Evolutionary conservation across 1,140 invertebrate genomes (phyloP).

Genomic region (Ceratina australensis): DNA sequence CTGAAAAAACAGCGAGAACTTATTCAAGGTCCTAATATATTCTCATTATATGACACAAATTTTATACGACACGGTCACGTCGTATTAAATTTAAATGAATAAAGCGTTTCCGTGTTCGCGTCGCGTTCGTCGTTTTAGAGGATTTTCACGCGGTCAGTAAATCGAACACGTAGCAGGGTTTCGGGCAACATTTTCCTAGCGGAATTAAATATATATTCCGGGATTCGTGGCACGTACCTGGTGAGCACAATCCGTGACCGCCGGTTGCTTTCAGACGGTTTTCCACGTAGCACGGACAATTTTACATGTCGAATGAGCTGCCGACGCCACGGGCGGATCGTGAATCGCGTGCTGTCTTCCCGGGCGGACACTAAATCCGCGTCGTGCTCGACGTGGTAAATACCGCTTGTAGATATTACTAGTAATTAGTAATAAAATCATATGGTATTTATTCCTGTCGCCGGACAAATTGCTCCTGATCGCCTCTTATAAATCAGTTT

Average conservation of each 20-base stretch:
- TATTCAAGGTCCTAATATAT: no score
- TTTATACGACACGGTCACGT: no score
- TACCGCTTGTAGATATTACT: background rate
- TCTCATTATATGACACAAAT: no score
- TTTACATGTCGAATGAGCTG: slow-evolving; percentile 21
- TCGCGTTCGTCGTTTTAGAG: no score
- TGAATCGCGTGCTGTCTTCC: slow-evolving; percentile 1
- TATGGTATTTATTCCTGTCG: background rate
- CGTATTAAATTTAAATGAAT: no score
- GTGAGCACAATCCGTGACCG: slow-evolving; percentile 32
- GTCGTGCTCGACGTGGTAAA: background rate
- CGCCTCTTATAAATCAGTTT: background rate
- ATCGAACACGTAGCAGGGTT: background rate
- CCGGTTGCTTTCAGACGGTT: slow-evolving; percentile 38
- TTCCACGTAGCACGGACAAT: slow-evolving; percentile 31
- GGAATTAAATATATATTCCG: background rate
- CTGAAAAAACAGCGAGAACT: no score
- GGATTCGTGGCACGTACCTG: slow-evolving; percentile 35
- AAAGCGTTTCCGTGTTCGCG: no score
- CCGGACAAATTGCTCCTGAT: background rate
- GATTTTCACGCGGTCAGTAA: no score
- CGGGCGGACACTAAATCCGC: background rate
- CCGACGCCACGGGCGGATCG: background rate
- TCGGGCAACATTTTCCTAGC: background rate
- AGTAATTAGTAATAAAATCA: background rate